Conservation (phyloP, 2,797 vertebrate genomes). For the Scolopax rusticola region DNA sequence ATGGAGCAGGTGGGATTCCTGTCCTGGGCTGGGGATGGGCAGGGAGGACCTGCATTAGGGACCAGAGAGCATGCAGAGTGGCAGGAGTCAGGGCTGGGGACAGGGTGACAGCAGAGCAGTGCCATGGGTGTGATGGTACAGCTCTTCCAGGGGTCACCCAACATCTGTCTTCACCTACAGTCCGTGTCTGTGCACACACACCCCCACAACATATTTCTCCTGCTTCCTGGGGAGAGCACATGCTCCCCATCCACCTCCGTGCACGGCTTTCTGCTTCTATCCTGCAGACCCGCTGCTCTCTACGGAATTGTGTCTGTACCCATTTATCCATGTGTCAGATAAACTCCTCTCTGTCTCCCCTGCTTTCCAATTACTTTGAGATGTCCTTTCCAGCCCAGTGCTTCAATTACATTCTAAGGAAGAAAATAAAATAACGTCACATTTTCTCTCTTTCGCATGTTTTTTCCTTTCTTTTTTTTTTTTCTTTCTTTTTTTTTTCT, state of each 20-base stretch:
- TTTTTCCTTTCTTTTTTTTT: not conserved
- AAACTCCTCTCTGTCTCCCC: not conserved
- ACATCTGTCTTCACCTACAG: accelerated
- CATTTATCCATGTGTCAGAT: not conserved
- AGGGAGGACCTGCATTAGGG: not conserved
- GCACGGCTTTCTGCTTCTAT: not conserved
- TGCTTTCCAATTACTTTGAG: conserved; percentile 3
- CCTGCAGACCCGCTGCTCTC: accelerated
- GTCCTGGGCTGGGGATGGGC: not conserved
- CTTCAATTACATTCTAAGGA: conserved; percentile 23
- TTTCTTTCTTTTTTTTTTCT: not conserved
- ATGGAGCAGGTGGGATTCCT: not conserved
- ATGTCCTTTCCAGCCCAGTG: not conserved
- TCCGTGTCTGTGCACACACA: not conserved
- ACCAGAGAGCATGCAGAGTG: not conserved
- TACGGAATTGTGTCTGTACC: not conserved
- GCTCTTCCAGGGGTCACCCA: not conserved
- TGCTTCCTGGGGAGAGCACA: not conserved
- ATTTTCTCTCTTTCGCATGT: conserved; percentile 15
- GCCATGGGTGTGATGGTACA: not conserved
- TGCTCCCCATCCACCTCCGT: not conserved
- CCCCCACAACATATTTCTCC: not conserved
- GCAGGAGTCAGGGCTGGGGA: accelerated
- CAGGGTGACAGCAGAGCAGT: accelerated
- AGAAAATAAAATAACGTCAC: not conserved